phyloP scores from a whole-genome alignment of 2,113 vertebrate species.

The Psammodynastes pulverulentus region DNA sequence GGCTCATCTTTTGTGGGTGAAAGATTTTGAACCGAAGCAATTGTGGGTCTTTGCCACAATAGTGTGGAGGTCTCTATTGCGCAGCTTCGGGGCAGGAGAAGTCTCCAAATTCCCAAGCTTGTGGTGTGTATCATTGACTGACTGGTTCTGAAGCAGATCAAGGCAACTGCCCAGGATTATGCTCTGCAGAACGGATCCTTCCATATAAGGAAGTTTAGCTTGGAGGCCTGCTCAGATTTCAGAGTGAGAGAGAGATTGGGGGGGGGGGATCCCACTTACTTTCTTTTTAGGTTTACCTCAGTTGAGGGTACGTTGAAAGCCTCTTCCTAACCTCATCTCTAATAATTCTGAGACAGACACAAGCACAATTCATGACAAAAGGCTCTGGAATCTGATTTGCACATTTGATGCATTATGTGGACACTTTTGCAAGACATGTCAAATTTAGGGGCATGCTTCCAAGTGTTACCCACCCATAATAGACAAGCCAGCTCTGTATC shows the following conservation, averaged over 20 bases:
- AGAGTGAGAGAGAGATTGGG: not conserved
- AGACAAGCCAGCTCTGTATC: conserved; percentile 45
- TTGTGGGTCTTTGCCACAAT: not conserved
- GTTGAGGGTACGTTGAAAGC: not conserved
- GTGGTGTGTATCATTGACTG: not conserved
- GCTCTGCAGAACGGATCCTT: not conserved
- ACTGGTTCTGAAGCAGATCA: not conserved
- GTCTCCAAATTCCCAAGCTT: not conserved
- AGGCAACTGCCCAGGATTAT: not conserved
- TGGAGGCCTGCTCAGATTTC: not conserved
- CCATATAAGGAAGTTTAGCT: conserved; percentile 14
- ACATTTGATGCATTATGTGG: conserved; percentile 40
- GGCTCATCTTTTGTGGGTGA: not conserved
- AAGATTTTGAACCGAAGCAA: not conserved
- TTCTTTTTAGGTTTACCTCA: not conserved
- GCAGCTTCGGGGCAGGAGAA: not conserved
- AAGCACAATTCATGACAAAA: not conserved
- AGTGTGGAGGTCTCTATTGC: not conserved
- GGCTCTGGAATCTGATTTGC: not conserved
- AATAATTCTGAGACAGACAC: not conserved
- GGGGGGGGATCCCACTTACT: not conserved
- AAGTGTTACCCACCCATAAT: conserved; percentile 47
- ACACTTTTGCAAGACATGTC: conserved; percentile 5
- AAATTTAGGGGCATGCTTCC: conserved; percentile 42
- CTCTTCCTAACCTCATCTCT: not conserved